Evolutionary conservation across 2,888 invertebrate species (phyloP).

Genomic region (Nebria brevicollis): DNA sequence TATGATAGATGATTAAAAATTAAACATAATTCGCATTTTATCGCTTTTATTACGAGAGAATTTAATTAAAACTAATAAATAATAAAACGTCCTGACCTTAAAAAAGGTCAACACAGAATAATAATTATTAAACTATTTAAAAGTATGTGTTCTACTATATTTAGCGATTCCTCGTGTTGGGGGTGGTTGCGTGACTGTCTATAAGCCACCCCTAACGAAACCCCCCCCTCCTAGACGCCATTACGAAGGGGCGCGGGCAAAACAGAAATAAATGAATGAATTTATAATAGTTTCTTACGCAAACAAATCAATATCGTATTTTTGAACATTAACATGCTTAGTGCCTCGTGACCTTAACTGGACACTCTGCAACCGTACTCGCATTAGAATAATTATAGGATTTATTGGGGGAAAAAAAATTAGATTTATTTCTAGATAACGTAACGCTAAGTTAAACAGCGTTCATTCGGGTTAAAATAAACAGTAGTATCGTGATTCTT

Average conservation of each 20-base stretch:
- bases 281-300: not conserved
- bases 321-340: not conserved
- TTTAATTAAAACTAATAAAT: not conserved
- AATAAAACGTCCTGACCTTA: not conserved
- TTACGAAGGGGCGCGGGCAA: not conserved
- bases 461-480: no score
- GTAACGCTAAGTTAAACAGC: no score
- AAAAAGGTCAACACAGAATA: not conserved
- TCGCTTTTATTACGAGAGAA: no score
- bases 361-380: no score
- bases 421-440: no score
- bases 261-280: not conserved
- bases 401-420: no score
- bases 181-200: slow-evolving; percentile 1
- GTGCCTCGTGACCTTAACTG: no score
- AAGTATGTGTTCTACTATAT: not conserved
- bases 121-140: not conserved
- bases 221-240: not conserved
- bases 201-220: not conserved
- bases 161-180: slow-evolving; percentile 1
- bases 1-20: not conserved
- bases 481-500: no score
- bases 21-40: no score
- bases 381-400: no score
- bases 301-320: not conserved